phyloP scores from a whole-genome alignment of 2,113 vertebrate species.

The Salvelinus alpinus region DNA sequence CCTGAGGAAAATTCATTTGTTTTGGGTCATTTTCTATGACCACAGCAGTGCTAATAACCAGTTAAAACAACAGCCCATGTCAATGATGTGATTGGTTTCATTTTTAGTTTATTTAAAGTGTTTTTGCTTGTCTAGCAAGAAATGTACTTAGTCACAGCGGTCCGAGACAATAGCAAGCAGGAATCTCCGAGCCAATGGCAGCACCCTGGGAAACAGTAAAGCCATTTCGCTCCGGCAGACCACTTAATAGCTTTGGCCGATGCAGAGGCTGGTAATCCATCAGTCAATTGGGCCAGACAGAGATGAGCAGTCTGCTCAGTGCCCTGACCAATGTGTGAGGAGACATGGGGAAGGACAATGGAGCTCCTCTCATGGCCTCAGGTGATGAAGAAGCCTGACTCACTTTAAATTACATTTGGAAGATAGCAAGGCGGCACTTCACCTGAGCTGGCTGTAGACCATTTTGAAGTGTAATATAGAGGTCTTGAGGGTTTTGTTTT shows the following conservation, averaged over 20 bases:
- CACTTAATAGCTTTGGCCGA: slow-evolving; percentile 68
- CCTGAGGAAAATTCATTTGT: no score
- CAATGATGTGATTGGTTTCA: no score
- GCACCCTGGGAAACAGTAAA: slow-evolving; percentile 40
- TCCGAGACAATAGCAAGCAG: slow-evolving; percentile 15
- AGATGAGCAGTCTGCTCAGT: slow-evolving; percentile 51
- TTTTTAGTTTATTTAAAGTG: no score
- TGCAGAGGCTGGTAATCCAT: slow-evolving; percentile 63
- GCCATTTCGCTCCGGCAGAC: slow-evolving; percentile 67
- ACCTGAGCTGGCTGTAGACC: slow-evolving; percentile 11
- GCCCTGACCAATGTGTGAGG: slow-evolving; percentile 40
- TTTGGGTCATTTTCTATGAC: background rate
- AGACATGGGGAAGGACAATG: slow-evolving; percentile 36
- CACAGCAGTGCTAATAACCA: slow-evolving; percentile 27
- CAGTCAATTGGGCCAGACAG: slow-evolving; percentile 53
- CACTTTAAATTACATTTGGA: slow-evolving; percentile 18
- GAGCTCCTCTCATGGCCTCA: slow-evolving; percentile 20
- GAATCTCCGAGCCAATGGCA: slow-evolving; percentile 62
- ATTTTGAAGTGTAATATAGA: background rate
- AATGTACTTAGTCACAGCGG: slow-evolving; percentile 3
- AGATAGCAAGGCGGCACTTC: slow-evolving; percentile 7
- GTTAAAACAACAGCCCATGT: no score
- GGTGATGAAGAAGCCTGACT: slow-evolving; percentile 16
- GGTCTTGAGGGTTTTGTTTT: background rate
- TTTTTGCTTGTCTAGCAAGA: no score